phyloP scores from a whole-genome alignment of 2,888 invertebrate genomes.

The Rhagophthalmus giganteus region DNA sequence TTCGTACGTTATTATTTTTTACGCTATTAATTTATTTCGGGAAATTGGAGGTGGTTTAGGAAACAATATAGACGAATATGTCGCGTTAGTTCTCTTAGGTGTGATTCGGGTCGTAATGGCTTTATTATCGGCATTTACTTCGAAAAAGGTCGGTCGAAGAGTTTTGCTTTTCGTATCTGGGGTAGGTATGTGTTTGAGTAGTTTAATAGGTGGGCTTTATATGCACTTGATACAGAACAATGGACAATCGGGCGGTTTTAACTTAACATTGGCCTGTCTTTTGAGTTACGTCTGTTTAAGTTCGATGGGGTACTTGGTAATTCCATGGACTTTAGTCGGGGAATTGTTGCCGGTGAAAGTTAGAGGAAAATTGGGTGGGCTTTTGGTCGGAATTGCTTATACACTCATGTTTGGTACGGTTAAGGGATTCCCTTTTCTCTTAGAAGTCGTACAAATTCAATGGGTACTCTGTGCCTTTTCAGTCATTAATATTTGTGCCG shows the following conservation, averaged over 20 bases:
- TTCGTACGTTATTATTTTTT: slow-evolving; percentile 62
- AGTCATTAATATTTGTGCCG: slow-evolving; percentile 54
- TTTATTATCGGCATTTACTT: slow-evolving; percentile 56
- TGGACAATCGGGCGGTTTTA: slow-evolving; percentile 23
- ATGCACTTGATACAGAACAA: slow-evolving; percentile 17
- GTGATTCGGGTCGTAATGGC: slow-evolving; percentile 59
- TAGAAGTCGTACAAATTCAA: slow-evolving; percentile 53
- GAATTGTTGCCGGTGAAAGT: slow-evolving; percentile 60
- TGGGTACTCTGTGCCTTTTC: slow-evolving; percentile 58
- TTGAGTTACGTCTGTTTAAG: slow-evolving; percentile 60
- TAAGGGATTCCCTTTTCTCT: slow-evolving; percentile 58
- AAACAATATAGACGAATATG: slow-evolving; percentile 55
- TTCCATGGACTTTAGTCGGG: slow-evolving; percentile 63
- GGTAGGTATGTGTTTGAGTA: slow-evolving; percentile 59
- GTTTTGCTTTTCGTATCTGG: slow-evolving; percentile 58
- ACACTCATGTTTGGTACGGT: slow-evolving; percentile 60
- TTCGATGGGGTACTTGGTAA: slow-evolving; percentile 59
- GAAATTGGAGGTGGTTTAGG: slow-evolving; percentile 56
- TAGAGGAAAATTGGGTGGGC: slow-evolving; percentile 58
- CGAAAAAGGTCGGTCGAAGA: slow-evolving; percentile 58
- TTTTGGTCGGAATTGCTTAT: slow-evolving; percentile 59
- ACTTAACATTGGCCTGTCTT: slow-evolving; percentile 55
- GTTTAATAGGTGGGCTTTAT: slow-evolving; percentile 51
- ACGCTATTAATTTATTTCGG: slow-evolving; percentile 60
- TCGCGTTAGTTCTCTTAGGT: slow-evolving; percentile 58